phyloP scores from a whole-genome alignment of 2,797 vertebrate genomes.

The Pseudochirops corinnae region DNA sequence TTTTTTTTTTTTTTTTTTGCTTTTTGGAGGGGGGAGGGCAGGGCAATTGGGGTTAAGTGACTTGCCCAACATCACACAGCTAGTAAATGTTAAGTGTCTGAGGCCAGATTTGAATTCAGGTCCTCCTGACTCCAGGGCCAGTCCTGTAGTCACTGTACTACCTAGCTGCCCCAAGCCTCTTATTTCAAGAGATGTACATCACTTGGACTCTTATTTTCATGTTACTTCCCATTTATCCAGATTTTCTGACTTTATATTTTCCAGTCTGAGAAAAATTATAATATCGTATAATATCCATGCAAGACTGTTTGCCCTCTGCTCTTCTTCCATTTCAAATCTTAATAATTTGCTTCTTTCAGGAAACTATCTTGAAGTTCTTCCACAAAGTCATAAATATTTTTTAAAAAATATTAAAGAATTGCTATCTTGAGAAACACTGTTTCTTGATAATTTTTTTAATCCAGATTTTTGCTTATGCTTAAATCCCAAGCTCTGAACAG shows the following conservation, averaged over 20 bases:
- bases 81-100: too few relatives aligned
- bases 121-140: too few relatives aligned
- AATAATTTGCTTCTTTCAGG: not conserved
- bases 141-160: too few relatives aligned
- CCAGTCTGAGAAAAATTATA: not conserved
- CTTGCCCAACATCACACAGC: too few relatives aligned
- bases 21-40: too few relatives aligned
- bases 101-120: too few relatives aligned
- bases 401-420: constrained; percentile 26
- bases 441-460: not conserved
- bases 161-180: not conserved
- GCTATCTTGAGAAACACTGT: not conserved
- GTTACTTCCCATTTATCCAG: not conserved
- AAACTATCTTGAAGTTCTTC: constrained; percentile 2
- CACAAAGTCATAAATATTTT: constrained; percentile 23
- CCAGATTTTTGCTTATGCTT: not conserved
- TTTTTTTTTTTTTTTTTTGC: too few relatives aligned
- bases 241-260: not conserved
- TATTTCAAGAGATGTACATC: constrained; percentile 5
- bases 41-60: too few relatives aligned
- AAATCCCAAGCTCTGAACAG: constrained; percentile 24
- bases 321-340: not conserved
- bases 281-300: constrained; percentile 16
- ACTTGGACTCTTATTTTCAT: not conserved
- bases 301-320: not conserved